These are phyloP conservation scores for Contarinia nasturtii DNA, from an alignment of 1,140 invertebrate species.

Conservation along the genomic window DNA sequence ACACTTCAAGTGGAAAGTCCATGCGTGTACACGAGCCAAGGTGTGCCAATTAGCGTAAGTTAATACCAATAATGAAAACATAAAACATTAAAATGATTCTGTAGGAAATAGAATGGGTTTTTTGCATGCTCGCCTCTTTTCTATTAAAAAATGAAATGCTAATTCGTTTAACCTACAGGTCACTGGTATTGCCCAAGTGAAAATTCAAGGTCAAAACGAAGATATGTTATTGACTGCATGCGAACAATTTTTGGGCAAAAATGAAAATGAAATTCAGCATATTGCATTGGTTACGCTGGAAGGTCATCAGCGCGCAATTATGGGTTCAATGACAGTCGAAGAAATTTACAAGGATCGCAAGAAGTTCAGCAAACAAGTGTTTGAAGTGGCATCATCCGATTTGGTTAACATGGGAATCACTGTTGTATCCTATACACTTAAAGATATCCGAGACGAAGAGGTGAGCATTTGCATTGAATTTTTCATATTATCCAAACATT, in stretches of 20 bases:
- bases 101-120: too few species aligned
- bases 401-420: conserved; percentile 96
- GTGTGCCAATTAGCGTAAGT: conserved; percentile 76
- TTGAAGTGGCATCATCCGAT: conserved; percentile 86
- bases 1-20: conserved; percentile 81
- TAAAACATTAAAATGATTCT: too few species aligned
- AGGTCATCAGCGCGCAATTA: conserved; percentile 93
- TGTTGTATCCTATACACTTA: conserved; percentile 93
- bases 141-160: too few species aligned
- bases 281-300: conserved; percentile 91
- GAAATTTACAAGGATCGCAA: conserved; percentile 98
- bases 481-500: conserved; percentile 3
- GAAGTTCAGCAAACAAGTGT: conserved; percentile 95
- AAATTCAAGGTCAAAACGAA: conserved; percentile 93
- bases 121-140: too few species aligned
- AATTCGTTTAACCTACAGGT: too few species aligned
- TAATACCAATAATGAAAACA: too few species aligned
- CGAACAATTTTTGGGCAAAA: conserved; percentile 90
- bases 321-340: conserved; percentile 98
- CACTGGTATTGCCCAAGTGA: conserved; percentile 93
- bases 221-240: conserved; percentile 93
- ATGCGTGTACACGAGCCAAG: conserved; percentile 88
- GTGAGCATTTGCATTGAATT: conserved; percentile 31
- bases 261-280: conserved; percentile 72
- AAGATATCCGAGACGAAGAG: conserved; percentile 95